Conservation (phyloP, 1,140 invertebrate genomes). For the Drosophila cardini region DNA sequence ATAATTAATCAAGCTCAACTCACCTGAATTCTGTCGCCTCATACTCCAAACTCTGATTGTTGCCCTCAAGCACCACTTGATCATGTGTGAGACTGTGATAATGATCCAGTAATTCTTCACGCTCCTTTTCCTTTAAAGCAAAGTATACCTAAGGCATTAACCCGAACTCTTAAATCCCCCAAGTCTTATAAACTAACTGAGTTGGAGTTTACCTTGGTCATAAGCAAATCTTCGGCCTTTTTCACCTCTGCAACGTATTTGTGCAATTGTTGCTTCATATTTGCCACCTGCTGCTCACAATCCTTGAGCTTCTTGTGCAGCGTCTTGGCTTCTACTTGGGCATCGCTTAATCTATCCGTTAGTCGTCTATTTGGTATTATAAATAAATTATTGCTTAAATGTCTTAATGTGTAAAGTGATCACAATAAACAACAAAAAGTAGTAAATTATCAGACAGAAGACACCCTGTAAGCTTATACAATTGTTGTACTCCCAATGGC, state of each 20-base stretch:
- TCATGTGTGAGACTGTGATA: conserved; percentile 87
- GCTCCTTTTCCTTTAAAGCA: conserved; percentile 87
- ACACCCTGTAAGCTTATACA: conserved; percentile 27
- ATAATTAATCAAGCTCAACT: conserved; percentile 19
- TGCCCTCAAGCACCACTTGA: conserved; percentile 87
- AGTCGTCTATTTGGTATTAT: conserved; percentile 57
- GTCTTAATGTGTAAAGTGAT: conserved; percentile 2
- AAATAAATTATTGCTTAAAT: conserved; percentile 1
- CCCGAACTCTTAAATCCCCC: conserved; percentile 9
- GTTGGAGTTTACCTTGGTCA: conserved; percentile 85
- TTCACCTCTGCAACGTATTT: conserved; percentile 89
- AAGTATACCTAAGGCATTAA: conserved; percentile 55
- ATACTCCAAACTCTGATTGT: conserved; percentile 88
- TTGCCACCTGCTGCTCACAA: conserved; percentile 86
- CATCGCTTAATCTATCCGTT: conserved; percentile 69
- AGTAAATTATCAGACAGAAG: conserved; percentile 40
- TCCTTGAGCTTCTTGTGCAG: conserved; percentile 86
- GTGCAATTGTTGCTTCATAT: conserved; percentile 88
- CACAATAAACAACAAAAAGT: conserved; percentile 52
- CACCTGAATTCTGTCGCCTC: conserved; percentile 86
- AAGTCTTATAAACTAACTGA: conserved; percentile 38
- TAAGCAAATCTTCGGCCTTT: conserved; percentile 87
- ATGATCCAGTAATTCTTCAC: conserved; percentile 88
- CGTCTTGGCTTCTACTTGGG: conserved; percentile 85
- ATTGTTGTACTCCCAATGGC: conserved; percentile 28